phyloP scores from a whole-genome alignment of 2,113 vertebrate species.

The Irena cyanogastra region DNA sequence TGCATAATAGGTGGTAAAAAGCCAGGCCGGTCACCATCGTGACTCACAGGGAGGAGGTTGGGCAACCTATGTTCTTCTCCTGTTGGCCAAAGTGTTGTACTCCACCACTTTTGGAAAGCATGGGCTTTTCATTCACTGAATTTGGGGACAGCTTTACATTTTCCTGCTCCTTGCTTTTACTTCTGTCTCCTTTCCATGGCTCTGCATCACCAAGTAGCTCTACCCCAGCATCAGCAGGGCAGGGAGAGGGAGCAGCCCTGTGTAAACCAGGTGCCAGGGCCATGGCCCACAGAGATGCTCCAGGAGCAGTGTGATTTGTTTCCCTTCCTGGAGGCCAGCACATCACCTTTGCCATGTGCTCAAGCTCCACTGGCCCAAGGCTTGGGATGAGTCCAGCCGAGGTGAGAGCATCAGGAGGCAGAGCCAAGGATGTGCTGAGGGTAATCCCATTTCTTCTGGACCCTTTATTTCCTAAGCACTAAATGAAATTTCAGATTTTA shows the following conservation, averaged over 20 bases:
- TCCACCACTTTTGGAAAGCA: neutral
- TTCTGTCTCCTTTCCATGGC: neutral
- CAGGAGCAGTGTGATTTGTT: neutral
- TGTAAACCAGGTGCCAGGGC: neutral
- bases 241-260: neutral
- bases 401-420: neutral
- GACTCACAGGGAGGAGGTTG: neutral
- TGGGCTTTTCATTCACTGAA: neutral
- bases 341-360: neutral
- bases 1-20: no score
- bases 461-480: conserved; percentile 37
- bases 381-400: neutral
- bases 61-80: neutral
- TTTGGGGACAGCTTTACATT: neutral
- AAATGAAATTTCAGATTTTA: conserved; percentile 74
- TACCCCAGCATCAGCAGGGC: neutral
- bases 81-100: neutral
- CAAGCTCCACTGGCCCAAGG: neutral
- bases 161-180: neutral
- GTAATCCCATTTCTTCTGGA: neutral
- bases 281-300: neutral
- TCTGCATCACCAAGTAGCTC: neutral
- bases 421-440: neutral
- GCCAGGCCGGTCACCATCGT: neutral
- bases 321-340: neutral